phyloP scores from a whole-genome alignment of 2,888 invertebrate species.

The Timema podura region DNA sequence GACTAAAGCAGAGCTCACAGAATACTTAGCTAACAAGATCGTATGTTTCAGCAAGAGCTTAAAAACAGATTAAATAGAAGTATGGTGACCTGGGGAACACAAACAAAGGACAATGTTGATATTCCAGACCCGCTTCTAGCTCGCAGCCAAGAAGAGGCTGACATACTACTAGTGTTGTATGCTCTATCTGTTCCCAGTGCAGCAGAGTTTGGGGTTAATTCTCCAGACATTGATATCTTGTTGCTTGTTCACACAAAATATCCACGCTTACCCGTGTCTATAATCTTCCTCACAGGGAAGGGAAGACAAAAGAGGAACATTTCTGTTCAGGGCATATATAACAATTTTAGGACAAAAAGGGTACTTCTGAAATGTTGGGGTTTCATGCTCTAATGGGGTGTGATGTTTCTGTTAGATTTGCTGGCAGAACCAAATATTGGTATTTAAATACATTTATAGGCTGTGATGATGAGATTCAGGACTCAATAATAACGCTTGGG shows the following conservation, averaged over 20 bases:
- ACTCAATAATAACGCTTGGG: background rate
- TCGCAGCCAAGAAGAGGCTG: background rate
- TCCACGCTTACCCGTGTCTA: background rate
- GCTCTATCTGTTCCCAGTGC: background rate
- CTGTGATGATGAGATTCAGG: background rate
- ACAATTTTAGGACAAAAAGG: background rate
- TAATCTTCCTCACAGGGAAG: background rate
- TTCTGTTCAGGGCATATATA: background rate
- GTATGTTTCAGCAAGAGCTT: background rate
- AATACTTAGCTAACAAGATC: background rate
- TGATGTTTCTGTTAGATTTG: background rate
- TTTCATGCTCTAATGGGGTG: background rate
- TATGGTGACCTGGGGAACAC: background rate
- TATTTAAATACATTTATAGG: background rate
- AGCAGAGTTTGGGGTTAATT: background rate
- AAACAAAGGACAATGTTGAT: background rate
- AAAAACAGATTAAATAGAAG: background rate
- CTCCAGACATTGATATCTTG: background rate
- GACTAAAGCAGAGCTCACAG: background rate
- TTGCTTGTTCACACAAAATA: background rate
- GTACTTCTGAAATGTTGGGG: background rate
- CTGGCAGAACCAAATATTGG: background rate
- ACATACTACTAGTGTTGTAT: background rate
- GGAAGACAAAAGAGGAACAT: slow-evolving; percentile 10
- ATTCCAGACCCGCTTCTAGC: background rate